Conservation (phyloP, 2,113 vertebrate genomes). For the Micronycteris hirsuta region DNA sequence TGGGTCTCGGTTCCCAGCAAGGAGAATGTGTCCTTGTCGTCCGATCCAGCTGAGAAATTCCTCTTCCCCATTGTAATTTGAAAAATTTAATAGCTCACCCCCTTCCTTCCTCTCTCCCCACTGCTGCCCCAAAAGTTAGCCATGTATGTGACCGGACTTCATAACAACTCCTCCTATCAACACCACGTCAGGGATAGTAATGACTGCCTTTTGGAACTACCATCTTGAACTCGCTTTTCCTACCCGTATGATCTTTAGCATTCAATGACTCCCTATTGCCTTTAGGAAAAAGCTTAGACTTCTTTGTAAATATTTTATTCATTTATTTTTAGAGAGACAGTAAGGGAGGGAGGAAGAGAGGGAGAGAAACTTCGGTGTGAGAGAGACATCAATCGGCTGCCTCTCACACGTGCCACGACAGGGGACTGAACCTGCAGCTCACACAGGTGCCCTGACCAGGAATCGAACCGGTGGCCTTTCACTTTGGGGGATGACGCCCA, state of each 20-base stretch:
- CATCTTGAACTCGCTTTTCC: not conserved
- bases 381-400: too few relatives aligned
- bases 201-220: not conserved
- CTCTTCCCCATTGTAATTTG: slow-evolving; percentile 58
- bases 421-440: too few relatives aligned
- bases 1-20: slow-evolving; percentile 52
- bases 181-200: not conserved
- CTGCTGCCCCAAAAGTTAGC: not conserved
- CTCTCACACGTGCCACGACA: too few relatives aligned
- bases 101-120: slow-evolving; percentile 28
- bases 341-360: too few relatives aligned
- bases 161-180: not conserved
- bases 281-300: not conserved
- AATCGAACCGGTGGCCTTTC: too few relatives aligned
- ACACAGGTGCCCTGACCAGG: too few relatives aligned
- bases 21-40: slow-evolving; percentile 40
- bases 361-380: too few relatives aligned
- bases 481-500: too few relatives aligned
- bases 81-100: slow-evolving; percentile 35
- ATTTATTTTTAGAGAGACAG: too few relatives aligned
- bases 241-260: not conserved
- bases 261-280: not conserved
- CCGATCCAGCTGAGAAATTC: slow-evolving; percentile 16
- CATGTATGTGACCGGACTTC: not conserved
- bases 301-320: not conserved